Evolutionary conservation across 2,888 invertebrate genomes (phyloP), one percentile per base, ranked within the genome.

Genomic region (Mellilla xanthometata): DNA sequence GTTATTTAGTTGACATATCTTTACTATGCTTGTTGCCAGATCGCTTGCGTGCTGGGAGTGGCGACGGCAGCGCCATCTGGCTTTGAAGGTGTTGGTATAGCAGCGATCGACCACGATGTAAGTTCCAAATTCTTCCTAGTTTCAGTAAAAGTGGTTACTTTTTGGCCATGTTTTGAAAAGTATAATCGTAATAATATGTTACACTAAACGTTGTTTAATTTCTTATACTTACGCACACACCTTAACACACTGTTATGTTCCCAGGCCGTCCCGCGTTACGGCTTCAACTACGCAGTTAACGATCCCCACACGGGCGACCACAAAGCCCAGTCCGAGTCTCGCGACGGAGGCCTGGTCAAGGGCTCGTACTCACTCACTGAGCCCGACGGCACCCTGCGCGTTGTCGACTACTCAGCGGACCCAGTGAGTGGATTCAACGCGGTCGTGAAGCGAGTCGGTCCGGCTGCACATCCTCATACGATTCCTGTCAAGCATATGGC

Each of bases 241-340:
- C 6, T 19, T 19, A 1, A 1, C 3, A 5, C 6, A 19, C 3
- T 19, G 4, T 19, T 19, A 5, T 19, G 15, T 19, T 19, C 15
- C 0, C 74, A 89, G 89, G 71, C 81, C 27, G 62, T 78, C 49
- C 89, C 88, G 9, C 76, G 75, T 39, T 90, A 90, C 64, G 79
- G 76, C 48, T 90, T 88, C 69, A 84, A 88, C 71, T 90, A 90
- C 60, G 87, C 86, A 15, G 90, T 90, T 10, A 83, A 72, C 61
- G 90, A 90, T 56, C 87, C 89, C 1, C 49, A 68, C 43, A 90
- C 89, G 12, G 90, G 90, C 44, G 90, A 90, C 70, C 71, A 82
- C 53, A 90, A 90, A 52, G 76, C 82, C 5, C 90, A 90, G 54
- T 67, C 69, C 2, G 90, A 90, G 56, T 61, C 75, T 9, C 81